Evolutionary conservation across 2,888 invertebrate species (phyloP).

Genomic region (Eurois occulta): DNA sequence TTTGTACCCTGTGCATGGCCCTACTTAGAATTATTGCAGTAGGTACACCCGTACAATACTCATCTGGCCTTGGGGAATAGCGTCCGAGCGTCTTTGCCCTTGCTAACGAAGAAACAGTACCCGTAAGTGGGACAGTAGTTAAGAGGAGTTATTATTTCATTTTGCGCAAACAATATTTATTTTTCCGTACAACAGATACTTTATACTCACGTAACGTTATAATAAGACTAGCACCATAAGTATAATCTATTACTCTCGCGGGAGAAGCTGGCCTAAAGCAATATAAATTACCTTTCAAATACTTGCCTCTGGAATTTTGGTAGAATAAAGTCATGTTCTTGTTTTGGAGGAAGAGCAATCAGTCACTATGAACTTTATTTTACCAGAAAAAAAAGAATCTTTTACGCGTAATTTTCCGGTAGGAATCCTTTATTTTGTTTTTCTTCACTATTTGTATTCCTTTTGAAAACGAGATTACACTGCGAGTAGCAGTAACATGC

Average conservation of each 20-base stretch:
- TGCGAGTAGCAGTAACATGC: not conserved
- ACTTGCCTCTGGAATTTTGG: slow-evolving; percentile 57
- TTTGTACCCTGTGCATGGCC: not conserved
- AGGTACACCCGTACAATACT: slow-evolving; percentile 4
- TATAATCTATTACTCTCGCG: slow-evolving; percentile 65
- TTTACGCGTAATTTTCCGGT: slow-evolving; percentile 25
- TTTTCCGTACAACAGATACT: slow-evolving; percentile 59
- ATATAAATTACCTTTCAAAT: slow-evolving; percentile 69
- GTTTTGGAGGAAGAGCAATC: slow-evolving; percentile 54
- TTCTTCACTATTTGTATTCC: not conserved
- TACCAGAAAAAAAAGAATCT: slow-evolving; percentile 1
- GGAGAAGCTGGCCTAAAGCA: slow-evolving; percentile 66
- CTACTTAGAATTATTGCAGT: slow-evolving; percentile 1
- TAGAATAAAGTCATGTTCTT: slow-evolving; percentile 61
- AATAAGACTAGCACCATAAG: slow-evolving; percentile 63
- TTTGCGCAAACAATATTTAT: slow-evolving; percentile 54
- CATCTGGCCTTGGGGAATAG: not conserved
- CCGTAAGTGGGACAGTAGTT: slow-evolving; percentile 28
- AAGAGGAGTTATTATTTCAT: slow-evolving; percentile 46
- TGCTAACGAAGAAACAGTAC: slow-evolving; percentile 18
- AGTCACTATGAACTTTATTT: slow-evolving; percentile 58
- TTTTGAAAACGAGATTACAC: not conserved
- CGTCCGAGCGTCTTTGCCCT: not conserved
- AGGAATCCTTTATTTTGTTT: slow-evolving; percentile 2
- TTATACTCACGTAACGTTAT: slow-evolving; percentile 58